phyloP scores from a whole-genome alignment of 1,140 invertebrate species.

The Eumaeus atala region DNA sequence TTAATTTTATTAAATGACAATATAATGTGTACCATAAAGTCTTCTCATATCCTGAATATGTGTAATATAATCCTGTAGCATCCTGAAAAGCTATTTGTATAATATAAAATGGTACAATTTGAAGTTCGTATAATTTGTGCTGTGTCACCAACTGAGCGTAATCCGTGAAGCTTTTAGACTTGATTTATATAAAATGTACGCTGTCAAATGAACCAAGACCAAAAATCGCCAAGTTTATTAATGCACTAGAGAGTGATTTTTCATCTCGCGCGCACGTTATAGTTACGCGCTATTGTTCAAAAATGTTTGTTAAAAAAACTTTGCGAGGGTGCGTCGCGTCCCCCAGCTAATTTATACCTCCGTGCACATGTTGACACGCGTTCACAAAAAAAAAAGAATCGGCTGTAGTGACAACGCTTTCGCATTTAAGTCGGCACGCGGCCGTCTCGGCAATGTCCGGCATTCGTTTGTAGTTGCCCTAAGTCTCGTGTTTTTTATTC shows the following conservation, averaged over 20 bases:
- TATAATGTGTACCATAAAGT: no score
- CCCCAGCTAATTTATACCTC: slow-evolving; percentile 68
- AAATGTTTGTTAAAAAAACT: slow-evolving; percentile 65
- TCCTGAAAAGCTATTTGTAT: no score
- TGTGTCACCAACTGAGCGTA: no score
- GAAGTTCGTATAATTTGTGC: no score
- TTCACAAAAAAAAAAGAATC: slow-evolving; percentile 56
- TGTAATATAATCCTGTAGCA: no score
- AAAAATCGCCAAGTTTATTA: slow-evolving; percentile 1
- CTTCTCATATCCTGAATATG: no score
- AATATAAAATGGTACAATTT: no score
- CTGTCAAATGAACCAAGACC: not conserved
- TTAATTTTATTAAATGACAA: no score
- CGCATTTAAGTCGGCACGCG: slow-evolving; percentile 51
- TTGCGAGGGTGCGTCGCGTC: slow-evolving; percentile 56
- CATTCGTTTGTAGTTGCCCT: slow-evolving; percentile 13
- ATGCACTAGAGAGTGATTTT: slow-evolving; percentile 50
- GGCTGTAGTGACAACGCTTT: slow-evolving; percentile 57
- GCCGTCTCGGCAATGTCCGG: slow-evolving; percentile 18
- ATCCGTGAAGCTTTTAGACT: no score
- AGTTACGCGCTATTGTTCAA: slow-evolving; percentile 69
- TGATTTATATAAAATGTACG: no score
- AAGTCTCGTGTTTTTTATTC: slow-evolving; percentile 7
- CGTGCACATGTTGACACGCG: slow-evolving; percentile 71
- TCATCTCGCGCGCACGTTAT: slow-evolving; percentile 54